Evolutionary conservation across 2,113 vertebrate species (phyloP).

Genomic region (Sprattus sprattus): DNA sequence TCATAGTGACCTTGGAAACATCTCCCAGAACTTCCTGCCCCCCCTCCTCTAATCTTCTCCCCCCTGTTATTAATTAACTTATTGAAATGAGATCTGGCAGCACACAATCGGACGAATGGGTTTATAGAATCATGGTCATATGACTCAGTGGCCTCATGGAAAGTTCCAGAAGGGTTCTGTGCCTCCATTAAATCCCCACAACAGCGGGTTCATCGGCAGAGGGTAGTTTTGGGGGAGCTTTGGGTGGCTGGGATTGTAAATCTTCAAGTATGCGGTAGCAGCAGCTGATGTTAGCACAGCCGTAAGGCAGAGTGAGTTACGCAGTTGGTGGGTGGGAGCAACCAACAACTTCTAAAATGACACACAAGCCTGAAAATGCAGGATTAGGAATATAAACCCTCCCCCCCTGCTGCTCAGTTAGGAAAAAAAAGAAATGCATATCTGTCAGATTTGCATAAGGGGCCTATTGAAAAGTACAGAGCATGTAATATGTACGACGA

Average conservation of each 20-base stretch:
- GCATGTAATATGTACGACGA: background rate
- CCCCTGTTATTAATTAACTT: background rate
- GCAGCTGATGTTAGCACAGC: slow-evolving; percentile 7
- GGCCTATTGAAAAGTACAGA: slow-evolving; percentile 3
- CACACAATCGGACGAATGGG: background rate
- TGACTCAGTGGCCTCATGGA: background rate
- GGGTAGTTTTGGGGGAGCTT: slow-evolving; percentile 1
- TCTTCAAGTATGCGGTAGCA: slow-evolving; percentile 13
- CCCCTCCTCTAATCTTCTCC: background rate
- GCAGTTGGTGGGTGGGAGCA: background rate
- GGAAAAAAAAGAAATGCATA: background rate
- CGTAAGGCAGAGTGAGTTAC: slow-evolving; percentile 14
- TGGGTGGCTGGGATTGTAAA: background rate
- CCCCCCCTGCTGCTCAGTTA: background rate
- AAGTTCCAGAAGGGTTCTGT: background rate
- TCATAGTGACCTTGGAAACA: background rate
- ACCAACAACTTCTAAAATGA: background rate
- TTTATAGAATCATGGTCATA: background rate
- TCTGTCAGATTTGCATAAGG: background rate
- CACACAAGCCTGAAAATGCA: slow-evolving; percentile 4
- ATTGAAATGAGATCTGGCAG: background rate
- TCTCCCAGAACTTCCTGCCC: background rate
- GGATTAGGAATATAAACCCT: background rate
- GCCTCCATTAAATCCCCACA: background rate
- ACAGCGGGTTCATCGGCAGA: background rate